Conservation (phyloP, 2,797 vertebrate genomes). For the Chloroceryle inda region DNA sequence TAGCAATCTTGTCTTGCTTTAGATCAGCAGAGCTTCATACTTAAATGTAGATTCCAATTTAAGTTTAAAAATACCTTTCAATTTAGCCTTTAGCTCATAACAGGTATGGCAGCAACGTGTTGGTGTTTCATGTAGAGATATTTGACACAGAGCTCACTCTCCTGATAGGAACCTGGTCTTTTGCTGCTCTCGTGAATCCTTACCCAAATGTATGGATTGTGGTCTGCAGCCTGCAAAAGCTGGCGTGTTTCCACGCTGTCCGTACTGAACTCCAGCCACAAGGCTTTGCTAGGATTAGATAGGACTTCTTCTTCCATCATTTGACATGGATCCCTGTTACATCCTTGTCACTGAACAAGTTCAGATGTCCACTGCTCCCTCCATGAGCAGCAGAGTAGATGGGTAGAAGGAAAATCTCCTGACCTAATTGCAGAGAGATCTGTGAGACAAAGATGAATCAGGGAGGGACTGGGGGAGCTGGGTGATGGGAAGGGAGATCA, state of each 20-base stretch:
- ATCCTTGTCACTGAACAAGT: not conserved
- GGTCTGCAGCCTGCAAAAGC: not conserved
- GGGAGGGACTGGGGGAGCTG: not conserved
- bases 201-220: not conserved
- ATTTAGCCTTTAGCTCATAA: not conserved
- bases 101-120: not conserved
- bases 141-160: not conserved
- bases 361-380: accelerated
- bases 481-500: not conserved
- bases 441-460: not conserved
- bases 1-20: not conserved
- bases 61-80: not conserved
- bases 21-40: not conserved
- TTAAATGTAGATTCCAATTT: not conserved
- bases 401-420: not conserved
- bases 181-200: not conserved
- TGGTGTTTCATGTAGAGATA: not conserved
- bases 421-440: not conserved
- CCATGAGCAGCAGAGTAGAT: not conserved
- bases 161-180: not conserved
- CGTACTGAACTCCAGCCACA: not conserved
- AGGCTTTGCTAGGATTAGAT: not conserved
- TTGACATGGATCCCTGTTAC: not conserved
- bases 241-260: not conserved
- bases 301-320: not conserved